Conservation (phyloP, 2,113 vertebrate species). For the zebrafish (Danio rerio) region DNA sequence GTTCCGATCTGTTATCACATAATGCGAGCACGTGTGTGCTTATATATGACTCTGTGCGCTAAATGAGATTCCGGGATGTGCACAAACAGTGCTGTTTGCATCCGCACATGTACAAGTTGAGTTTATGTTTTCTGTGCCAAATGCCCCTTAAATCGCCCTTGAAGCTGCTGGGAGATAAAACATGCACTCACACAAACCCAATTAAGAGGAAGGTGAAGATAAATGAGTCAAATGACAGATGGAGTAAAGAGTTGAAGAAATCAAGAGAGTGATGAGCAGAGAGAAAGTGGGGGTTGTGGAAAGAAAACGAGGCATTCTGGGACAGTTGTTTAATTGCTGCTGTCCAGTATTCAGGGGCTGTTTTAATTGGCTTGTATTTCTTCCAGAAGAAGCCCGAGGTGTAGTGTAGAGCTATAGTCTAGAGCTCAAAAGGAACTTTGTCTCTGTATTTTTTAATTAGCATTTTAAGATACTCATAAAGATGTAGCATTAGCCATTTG, state of each 20-base stretch:
- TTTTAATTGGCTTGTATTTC: conserved; percentile 62
- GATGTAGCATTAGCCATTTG: conserved; percentile 31
- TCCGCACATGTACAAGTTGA: conserved; percentile 41
- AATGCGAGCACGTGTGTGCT: conserved; percentile 5
- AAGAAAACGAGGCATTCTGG: conserved; percentile 9
- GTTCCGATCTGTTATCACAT: conserved; percentile 2
- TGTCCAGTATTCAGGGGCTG: conserved; percentile 38
- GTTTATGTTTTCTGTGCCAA: conserved; percentile 50
- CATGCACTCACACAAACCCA: conserved; percentile 47
- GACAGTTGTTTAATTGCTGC: conserved; percentile 42
- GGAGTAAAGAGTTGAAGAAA: conserved; percentile 12
- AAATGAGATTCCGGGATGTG: conserved; percentile 7
- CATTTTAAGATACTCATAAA: conserved; percentile 29
- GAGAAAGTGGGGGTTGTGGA: neutral
- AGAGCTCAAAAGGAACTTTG: neutral
- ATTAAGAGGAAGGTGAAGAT: conserved; percentile 27
- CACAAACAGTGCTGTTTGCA: neutral
- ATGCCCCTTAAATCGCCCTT: conserved; percentile 44
- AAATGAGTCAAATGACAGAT: conserved; percentile 41
- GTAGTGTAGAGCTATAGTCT: conserved; percentile 25
- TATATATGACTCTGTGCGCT: neutral
- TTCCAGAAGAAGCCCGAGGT: conserved; percentile 22
- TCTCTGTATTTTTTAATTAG: conserved; percentile 22
- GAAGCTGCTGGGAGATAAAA: conserved; percentile 31
- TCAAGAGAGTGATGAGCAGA: conserved; percentile 32